These are phyloP conservation scores for Atethmia centrago DNA, from an alignment of 2,888 invertebrate genomes.

Conservation along the genomic window DNA sequence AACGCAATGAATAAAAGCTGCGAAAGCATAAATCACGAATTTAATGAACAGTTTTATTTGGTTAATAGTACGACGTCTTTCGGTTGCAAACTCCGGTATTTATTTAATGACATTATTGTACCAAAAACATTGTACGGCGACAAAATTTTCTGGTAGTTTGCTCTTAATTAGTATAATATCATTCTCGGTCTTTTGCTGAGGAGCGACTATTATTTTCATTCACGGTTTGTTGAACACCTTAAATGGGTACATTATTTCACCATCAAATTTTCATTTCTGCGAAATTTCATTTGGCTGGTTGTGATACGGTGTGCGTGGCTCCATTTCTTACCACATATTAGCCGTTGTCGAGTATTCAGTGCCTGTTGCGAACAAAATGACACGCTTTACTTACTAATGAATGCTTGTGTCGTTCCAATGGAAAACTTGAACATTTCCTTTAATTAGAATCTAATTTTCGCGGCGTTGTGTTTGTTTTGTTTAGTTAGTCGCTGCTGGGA, in stretches of 20 bases:
- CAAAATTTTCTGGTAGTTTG: slow-evolving; percentile 78
- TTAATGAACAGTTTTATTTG: slow-evolving; percentile 74
- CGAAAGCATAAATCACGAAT: slow-evolving; percentile 78
- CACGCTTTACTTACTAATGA: slow-evolving; percentile 77
- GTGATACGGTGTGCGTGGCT: slow-evolving; percentile 54
- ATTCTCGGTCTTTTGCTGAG: slow-evolving; percentile 69
- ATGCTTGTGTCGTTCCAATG: slow-evolving; percentile 64
- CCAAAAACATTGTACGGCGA: slow-evolving; percentile 79
- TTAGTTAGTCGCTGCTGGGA: slow-evolving; percentile 54
- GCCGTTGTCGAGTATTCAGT: slow-evolving; percentile 65
- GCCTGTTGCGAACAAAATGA: slow-evolving; percentile 71
- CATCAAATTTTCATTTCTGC: slow-evolving; percentile 75
- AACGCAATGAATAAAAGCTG: slow-evolving; percentile 76
- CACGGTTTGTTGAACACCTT: slow-evolving; percentile 81
- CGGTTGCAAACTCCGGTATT: slow-evolving; percentile 66
- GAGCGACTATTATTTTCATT: slow-evolving; percentile 78
- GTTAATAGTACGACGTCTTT: slow-evolving; percentile 64
- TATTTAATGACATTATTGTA: slow-evolving; percentile 75
- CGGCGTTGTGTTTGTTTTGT: slow-evolving; percentile 58
- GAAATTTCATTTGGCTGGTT: slow-evolving; percentile 75
- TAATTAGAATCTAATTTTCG: slow-evolving; percentile 78
- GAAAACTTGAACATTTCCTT: slow-evolving; percentile 70
- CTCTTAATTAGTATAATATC: slow-evolving; percentile 84
- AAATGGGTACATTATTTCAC: slow-evolving; percentile 79
- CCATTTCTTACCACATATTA: slow-evolving; percentile 69